A percentile compares a stretch with the other conserved stretches of the same genome.
Conservation (phyloP, 2,888 invertebrate species). For the Athrips mouffetella region DNA sequence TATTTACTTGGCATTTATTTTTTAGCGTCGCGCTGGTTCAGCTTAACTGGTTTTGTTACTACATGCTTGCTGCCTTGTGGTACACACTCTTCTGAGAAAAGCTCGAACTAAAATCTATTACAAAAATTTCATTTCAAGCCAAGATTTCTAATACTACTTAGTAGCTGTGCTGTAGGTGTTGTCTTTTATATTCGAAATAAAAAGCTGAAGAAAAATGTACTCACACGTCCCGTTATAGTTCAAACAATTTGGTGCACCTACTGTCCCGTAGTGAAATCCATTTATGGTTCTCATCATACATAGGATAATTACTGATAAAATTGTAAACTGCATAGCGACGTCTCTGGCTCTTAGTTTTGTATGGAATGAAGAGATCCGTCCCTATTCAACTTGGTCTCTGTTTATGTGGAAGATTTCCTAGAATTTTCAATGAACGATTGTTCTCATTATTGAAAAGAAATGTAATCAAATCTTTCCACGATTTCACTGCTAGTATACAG, state of each 20-base stretch:
- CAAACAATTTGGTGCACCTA: slow-evolving; percentile 49
- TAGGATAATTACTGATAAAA: slow-evolving; percentile 17
- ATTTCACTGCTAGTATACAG: too few relatives aligned
- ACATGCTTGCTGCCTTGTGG: too few relatives aligned
- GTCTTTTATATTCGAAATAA: too few relatives aligned
- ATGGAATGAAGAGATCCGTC: neutral
- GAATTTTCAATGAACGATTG: neutral
- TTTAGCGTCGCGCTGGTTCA: too few relatives aligned
- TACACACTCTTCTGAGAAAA: too few relatives aligned
- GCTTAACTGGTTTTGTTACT: too few relatives aligned
- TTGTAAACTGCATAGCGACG: slow-evolving; percentile 28
- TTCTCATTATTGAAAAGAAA: neutral
- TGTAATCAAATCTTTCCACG: neutral
- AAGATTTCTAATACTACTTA: too few relatives aligned
- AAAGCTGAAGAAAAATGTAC: slow-evolving; percentile 33
- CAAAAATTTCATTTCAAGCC: too few relatives aligned
- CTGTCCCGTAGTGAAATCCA: slow-evolving; percentile 44
- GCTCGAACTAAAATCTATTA: too few relatives aligned
- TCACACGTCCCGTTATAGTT: slow-evolving; percentile 59
- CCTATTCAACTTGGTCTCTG: neutral
- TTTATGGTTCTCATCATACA: slow-evolving; percentile 16
- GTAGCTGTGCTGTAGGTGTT: too few relatives aligned
- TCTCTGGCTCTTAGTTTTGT: neutral
- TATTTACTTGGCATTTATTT: too few relatives aligned
- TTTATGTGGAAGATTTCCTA: neutral